Evolutionary conservation across 2,888 invertebrate species (phyloP).

Genomic region (Harmothoe impar): DNA sequence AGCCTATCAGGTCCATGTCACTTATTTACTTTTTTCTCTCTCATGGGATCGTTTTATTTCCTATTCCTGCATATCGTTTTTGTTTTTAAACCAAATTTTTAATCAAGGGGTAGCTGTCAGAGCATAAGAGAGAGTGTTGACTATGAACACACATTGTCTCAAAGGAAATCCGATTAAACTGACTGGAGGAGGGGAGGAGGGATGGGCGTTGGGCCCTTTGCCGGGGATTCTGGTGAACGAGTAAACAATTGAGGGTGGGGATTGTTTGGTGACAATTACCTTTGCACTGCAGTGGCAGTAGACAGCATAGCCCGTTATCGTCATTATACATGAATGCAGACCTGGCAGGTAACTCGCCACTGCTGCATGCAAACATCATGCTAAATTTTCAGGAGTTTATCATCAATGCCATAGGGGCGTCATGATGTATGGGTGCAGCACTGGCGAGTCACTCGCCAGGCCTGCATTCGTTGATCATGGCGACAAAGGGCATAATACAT

Average conservation of each 20-base stretch:
- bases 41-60: background rate
- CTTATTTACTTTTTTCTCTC: background rate
- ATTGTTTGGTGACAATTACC: conserved; percentile 38
- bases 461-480: too few species aligned
- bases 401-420: too few species aligned
- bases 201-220: background rate
- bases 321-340: too few species aligned
- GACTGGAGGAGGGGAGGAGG: background rate
- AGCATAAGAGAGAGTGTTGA: background rate
- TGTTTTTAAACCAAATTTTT: background rate
- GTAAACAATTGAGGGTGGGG: background rate
- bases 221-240: background rate
- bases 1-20: background rate
- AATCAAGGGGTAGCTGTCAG: background rate
- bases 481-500: too few species aligned
- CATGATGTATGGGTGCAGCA: too few species aligned
- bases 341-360: too few species aligned
- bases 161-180: conserved; percentile 29
- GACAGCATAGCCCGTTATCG: too few species aligned
- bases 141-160: background rate
- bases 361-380: too few species aligned
- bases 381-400: too few species aligned
- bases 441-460: too few species aligned
- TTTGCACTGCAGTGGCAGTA: background rate
- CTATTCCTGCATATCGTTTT: background rate